Evolutionary conservation across 2,888 invertebrate species (phyloP).

Genomic region (Dryocosmus kuriphilus): DNA sequence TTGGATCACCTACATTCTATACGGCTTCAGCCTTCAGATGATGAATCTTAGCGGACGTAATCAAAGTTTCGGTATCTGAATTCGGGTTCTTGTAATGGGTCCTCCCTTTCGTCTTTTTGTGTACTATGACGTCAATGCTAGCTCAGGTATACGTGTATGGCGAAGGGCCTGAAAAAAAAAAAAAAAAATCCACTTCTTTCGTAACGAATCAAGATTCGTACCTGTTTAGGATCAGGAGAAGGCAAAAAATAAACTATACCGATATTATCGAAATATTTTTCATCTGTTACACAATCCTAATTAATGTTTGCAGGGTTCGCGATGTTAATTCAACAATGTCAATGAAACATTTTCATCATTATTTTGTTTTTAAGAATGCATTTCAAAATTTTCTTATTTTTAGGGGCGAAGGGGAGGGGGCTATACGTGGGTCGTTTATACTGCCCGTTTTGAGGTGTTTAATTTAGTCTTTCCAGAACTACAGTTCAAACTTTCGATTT

Average conservation of each 20-base stretch:
- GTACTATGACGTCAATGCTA: conserved; percentile 51
- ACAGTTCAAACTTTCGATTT: background rate
- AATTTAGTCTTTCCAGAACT: background rate
- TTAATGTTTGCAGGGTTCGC: too few species aligned
- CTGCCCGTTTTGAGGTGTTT: too few species aligned
- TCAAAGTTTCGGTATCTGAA: conserved; percentile 22
- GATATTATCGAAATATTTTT: background rate
- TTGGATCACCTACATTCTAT: conserved; percentile 39
- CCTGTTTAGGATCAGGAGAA: background rate
- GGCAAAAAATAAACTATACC: background rate
- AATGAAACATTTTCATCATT: too few species aligned
- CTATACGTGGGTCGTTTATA: too few species aligned
- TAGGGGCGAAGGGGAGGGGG: too few species aligned
- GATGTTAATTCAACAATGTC: too few species aligned
- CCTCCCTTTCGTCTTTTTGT: conserved; percentile 46
- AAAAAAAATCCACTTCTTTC: conserved; percentile 22
- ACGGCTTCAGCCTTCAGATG: conserved; percentile 51
- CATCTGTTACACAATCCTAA: too few species aligned
- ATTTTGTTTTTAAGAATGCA: too few species aligned
- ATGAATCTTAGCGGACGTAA: conserved; percentile 47
- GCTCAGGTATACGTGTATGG: background rate
- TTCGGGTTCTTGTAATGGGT: conserved; percentile 16
- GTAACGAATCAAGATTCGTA: background rate
- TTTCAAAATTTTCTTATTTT: too few species aligned
- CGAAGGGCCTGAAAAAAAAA: background rate